These are phyloP conservation scores for Oreohelix idahoensis DNA, from an alignment of 1,140 invertebrate species.

Conservation along the genomic window DNA sequence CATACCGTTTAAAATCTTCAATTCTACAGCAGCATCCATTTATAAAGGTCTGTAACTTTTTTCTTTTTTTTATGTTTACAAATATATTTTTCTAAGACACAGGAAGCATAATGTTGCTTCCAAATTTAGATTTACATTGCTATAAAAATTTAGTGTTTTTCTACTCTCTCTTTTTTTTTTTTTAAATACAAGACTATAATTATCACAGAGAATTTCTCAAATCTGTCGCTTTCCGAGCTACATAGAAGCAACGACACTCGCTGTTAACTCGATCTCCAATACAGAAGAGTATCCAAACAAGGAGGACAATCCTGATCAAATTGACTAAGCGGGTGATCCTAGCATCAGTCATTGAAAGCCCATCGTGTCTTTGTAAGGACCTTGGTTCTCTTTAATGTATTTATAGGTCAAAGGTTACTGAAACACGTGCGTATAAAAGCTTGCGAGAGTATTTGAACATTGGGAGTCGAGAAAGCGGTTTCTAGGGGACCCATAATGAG, in stretches of 20 bases:
- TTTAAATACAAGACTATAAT: too few species aligned
- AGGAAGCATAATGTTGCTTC: too few species aligned
- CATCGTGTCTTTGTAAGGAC: conserved; percentile 26
- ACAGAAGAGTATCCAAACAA: conserved; percentile 31
- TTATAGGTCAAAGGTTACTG: conserved; percentile 34
- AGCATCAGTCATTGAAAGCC: neutral
- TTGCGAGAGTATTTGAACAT: conserved; percentile 25
- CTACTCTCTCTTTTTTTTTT: too few species aligned
- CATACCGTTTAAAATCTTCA: too few species aligned
- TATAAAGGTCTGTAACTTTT: too few species aligned
- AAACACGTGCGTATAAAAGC: conserved; percentile 36
- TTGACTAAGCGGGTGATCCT: conserved; percentile 40
- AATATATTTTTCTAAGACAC: too few species aligned
- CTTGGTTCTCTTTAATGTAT: conserved; percentile 26
- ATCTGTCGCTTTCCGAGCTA: neutral
- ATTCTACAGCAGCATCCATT: too few species aligned
- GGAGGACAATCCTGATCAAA: conserved; percentile 31
- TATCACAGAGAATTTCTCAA: neutral
- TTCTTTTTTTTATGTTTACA: too few species aligned
- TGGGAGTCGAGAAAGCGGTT: conserved; percentile 10
- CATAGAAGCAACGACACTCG: neutral
- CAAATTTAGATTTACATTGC: too few species aligned
- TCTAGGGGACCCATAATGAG: neutral
- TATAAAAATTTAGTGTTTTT: too few species aligned
- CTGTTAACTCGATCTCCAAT: conserved; percentile 26